Evolutionary conservation across 2,113 vertebrate genomes (phyloP), one percentile per base, ranked within the genome.

Genomic region (Syngnathus typhle): DNA sequence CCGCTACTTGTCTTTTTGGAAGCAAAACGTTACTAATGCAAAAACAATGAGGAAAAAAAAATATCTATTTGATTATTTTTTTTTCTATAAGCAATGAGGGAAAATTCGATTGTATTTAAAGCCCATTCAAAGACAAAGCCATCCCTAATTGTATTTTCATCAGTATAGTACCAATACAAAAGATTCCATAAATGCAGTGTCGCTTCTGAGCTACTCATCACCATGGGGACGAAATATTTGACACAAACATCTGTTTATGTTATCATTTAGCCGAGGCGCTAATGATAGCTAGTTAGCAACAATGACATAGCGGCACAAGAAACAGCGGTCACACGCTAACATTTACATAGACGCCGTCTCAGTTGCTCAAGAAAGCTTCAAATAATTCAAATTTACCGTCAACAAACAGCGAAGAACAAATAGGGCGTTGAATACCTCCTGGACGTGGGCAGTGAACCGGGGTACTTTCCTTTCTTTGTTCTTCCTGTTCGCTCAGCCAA

Each of bases 381-480:
- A 54, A 18, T 7, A 11, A 37, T 8, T 1, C 0, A 1, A 11
- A 52, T 70, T 73, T 49, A 87, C 82, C 77, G 70, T 32, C 44
- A 32, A 61, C 12, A 1, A 60, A 61, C 7, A 2, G 32, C 5
- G 16, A 19, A 1, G 16, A 36, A 62, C 12, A 6, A 15, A 44
- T 27, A 5, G 41, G 41, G 63, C 46, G 63, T 32, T 47, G 62
- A 18, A 15, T 2, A 21, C 37, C n/a, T 0, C 43, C 37, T 39
- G 38, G n/a, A 19, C 21, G 2, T 21, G 64, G 68, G 36, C 75
- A 79, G 78, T 60, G 74, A 82, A 39, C 65, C 75, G 58, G 74
- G 77, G 56, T 43, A 78, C 79, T 73, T 81, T 78, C 77, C 77
- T 65, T 7, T 82, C 78, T 87, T 88, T 89, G 80, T 88, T 85